Percentiles rank a stretch among this genome's conserved stretches.
Evolutionary conservation across 2,797 vertebrate species (phyloP).

Genomic region (Jordanella pulchra): DNA sequence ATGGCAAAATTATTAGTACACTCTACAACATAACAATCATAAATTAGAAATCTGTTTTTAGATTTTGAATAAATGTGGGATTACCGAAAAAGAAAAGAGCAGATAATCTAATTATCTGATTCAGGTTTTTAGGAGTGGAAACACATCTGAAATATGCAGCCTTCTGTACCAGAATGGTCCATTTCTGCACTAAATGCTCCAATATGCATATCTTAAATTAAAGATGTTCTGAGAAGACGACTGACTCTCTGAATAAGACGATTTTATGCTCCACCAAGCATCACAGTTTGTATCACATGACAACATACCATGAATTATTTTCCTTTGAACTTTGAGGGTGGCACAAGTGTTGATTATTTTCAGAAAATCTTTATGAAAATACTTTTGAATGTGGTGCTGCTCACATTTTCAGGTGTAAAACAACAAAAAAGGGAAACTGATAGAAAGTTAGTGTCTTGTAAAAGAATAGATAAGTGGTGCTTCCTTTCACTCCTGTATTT

Average conservation of each 20-base stretch:
- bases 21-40: no score
- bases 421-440: neutral
- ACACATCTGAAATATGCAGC: slow-evolving; percentile 1
- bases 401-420: neutral
- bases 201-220: neutral
- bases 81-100: neutral
- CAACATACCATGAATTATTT: neutral
- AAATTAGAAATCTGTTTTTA: no score
- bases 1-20: no score
- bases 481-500: neutral
- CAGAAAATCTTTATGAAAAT: neutral
- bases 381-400: neutral
- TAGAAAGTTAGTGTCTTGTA: neutral
- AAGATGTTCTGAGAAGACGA: neutral
- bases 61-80: neutral
- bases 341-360: neutral
- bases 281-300: neutral
- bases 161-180: neutral
- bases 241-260: neutral
- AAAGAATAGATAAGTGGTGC: neutral
- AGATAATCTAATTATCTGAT: neutral
- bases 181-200: neutral
- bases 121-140: neutral
- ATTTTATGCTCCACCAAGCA: neutral
- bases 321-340: neutral